Conservation (phyloP, 1,140 invertebrate genomes). For the Leptoteleia sp. region DNA sequence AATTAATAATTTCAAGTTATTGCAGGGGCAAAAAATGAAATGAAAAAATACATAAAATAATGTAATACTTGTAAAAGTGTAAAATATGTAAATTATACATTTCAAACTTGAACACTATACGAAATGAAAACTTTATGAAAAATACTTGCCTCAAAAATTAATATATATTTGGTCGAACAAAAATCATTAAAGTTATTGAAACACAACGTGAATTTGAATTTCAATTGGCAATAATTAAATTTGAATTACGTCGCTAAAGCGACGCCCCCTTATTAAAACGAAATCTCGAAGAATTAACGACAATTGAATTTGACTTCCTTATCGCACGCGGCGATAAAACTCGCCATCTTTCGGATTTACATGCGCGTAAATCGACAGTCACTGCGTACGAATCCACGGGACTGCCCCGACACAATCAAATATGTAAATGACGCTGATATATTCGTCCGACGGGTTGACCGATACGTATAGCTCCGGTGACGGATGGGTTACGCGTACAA, state of each 20-base stretch:
- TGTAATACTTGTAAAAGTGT: no score
- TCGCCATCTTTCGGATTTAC: conserved; percentile 66
- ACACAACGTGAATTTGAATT: no score
- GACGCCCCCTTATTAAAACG: conserved; percentile 18
- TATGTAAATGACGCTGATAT: conserved; percentile 75
- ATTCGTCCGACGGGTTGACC: conserved; percentile 66
- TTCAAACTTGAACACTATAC: no score
- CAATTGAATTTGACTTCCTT: conserved; percentile 52
- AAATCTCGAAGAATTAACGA: conserved; percentile 28
- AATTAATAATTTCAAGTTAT: no score
- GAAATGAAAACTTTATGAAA: no score
- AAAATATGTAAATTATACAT: no score
- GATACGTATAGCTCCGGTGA: conserved; percentile 65
- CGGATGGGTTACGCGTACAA: conserved; percentile 70
- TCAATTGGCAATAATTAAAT: no score
- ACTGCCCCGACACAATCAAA: conserved; percentile 72
- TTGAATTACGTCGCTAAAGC: conserved; percentile 19
- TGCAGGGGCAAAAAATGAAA: no score
- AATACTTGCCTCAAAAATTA: no score
- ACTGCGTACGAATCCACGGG: conserved; percentile 66
- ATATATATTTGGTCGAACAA: no score
- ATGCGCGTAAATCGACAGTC: conserved; percentile 59
- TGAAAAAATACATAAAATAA: no score
- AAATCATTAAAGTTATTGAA: no score
- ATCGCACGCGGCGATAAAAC: conserved; percentile 46